phyloP scores from a whole-genome alignment of 1,140 invertebrate species.

The Apis cerana region DNA sequence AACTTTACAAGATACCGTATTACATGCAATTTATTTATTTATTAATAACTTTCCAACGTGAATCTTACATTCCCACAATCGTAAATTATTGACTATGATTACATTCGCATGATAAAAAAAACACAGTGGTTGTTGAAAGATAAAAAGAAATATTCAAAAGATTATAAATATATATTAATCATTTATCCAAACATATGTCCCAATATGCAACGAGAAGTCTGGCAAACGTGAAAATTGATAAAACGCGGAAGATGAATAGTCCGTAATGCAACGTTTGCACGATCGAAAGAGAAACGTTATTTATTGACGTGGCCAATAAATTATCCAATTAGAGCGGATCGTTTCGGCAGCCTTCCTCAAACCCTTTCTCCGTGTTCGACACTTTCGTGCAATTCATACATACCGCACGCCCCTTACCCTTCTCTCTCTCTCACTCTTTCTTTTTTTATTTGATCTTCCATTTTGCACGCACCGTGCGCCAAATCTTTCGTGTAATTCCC shows the following conservation, averaged over 20 bases:
- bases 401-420: constrained; percentile 62
- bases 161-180: too few species aligned
- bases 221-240: not conserved
- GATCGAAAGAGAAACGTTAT: constrained; percentile 36
- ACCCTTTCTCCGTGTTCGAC: constrained; percentile 67
- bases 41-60: too few species aligned
- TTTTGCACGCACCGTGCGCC: constrained; percentile 73
- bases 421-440: too few species aligned
- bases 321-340: constrained; percentile 78
- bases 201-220: not conserved
- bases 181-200: not conserved
- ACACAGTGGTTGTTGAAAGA: too few species aligned
- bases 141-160: too few species aligned
- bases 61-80: too few species aligned
- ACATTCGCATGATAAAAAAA: too few species aligned
- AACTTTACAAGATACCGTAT: not conserved
- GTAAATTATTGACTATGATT: too few species aligned
- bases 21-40: too few species aligned
- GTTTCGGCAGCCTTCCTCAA: constrained; percentile 52
- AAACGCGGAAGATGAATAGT: not conserved
- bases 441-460: constrained; percentile 79
- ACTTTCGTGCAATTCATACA: not conserved
- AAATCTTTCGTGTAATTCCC: constrained; percentile 80
- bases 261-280: not conserved
- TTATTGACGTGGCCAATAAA: constrained; percentile 70